Base-by-base conservation (phyloP, 1,140 invertebrate genomes). In the Aphaenogaster floridana region DNA sequence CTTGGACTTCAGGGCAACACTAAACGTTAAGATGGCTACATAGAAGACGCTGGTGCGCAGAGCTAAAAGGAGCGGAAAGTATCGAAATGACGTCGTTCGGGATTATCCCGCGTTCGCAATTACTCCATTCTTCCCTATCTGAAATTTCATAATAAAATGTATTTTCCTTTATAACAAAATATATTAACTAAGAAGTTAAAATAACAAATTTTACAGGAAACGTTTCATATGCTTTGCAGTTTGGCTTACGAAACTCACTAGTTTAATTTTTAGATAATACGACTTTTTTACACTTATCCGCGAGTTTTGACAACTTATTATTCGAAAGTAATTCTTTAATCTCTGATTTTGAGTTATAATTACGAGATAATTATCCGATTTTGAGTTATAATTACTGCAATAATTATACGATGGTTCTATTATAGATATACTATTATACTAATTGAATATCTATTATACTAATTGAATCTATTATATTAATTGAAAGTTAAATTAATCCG, bases 401-500 rank as follows among this genome's bases (percentile, higher is more conserved):
- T 39, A 54, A 57, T 71, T 74, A 39, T 57, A 9, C 15, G 0
- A 28, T 28, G 28, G 28, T 28, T 28, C 28, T 28, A 28, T 28
- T 28, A 28, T 28, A 28, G 28, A 28, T 28, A 28, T 28, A 28
- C 28, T 28, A 28, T 28, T 28, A 28, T 28, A 28, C 28, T 28
- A 28, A 28, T 28, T 28, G 28, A 28, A 28, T 28, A 28, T 28
- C 28, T 28, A 28, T 28, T 28, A 28, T 28, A 28, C 28, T 28
- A 28, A 28, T 28, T 28, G 28, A 28, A 28, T 28, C 28, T 28
- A 28, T 28, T 28, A 28, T 28, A 28, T 28, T 54, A 54, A n/a
- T 59, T 77, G n/a, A 39, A 54, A 57, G 8, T n/a, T 39, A 59
- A 76, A 42, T 76, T 76, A 76, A 76, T 57, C 13, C 21, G 13